Evolutionary conservation across 2,797 vertebrate genomes (phyloP).

Genomic region (Pterois miles): DNA sequence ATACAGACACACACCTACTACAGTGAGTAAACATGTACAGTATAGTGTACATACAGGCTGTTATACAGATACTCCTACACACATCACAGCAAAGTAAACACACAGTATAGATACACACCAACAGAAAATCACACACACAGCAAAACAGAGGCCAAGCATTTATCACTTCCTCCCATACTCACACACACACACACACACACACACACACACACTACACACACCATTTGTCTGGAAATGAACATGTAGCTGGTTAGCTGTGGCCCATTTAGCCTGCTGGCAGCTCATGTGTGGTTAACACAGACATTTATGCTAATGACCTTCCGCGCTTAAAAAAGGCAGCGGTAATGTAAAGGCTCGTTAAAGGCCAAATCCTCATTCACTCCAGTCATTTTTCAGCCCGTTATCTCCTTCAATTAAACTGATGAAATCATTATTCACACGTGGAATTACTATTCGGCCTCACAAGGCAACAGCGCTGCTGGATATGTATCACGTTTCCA

Average conservation of each 20-base stretch:
- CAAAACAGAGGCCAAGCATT: slow-evolving; percentile 57
- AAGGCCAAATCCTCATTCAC: slow-evolving; percentile 66
- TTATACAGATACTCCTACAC: slow-evolving; percentile 18
- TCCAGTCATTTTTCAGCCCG: slow-evolving; percentile 58
- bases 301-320: slow-evolving; percentile 77
- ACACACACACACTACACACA: slow-evolving; percentile 29
- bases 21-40: slow-evolving; percentile 49
- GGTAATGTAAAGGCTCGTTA: slow-evolving; percentile 72
- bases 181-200: slow-evolving; percentile 7
- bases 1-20: slow-evolving; percentile 33
- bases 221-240: slow-evolving; percentile 58
- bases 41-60: slow-evolving; percentile 42
- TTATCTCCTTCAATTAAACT: slow-evolving; percentile 68
- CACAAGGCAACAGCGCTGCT: not conserved
- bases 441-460: slow-evolving; percentile 36
- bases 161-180: slow-evolving; percentile 46
- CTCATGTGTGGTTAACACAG: slow-evolving; percentile 78
- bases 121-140: slow-evolving; percentile 17
- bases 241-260: slow-evolving; percentile 65
- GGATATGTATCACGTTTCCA: not conserved
- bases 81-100: slow-evolving; percentile 38
- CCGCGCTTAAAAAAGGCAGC: slow-evolving; percentile 56
- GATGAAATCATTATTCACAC: slow-evolving; percentile 62
- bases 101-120: slow-evolving; percentile 39
- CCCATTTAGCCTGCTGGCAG: slow-evolving; percentile 75